Base-by-base conservation (phyloP, 1,140 invertebrate genomes). In the Drosophila virilis region DNA sequence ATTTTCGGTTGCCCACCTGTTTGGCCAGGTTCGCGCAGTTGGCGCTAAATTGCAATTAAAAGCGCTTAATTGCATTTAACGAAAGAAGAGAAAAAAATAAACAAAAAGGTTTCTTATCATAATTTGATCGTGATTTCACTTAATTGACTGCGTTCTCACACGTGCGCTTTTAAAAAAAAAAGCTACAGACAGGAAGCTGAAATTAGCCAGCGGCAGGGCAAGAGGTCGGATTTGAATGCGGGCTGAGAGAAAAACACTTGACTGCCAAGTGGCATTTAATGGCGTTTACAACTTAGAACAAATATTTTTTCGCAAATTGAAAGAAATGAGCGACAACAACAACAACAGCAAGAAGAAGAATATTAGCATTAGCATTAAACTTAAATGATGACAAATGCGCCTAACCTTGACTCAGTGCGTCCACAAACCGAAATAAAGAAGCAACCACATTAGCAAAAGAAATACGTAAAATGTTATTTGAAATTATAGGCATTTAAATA, bases 351-450 rank as follows among this genome's bases (percentile, higher is more conserved):
- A 43, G 17, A 32, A 42, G 3, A 28, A 28, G 22, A 5, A 28
- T 28, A 28, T 28, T 28, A 28, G 22, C 22, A 46, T 15, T 17
- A 48, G 8, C 22, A 33, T 64, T 46, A 50, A 77, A 73, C 52
- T 73, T 82, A 81, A 81, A 81, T 57, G 74, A 81, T 81, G 79
- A 81, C 79, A 81, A 81, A 81, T 81, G 79, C 60, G 45, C 1
- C 9, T 61, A 78, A 82, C 79, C 79, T 81, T 81, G 79, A 82
- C 55, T 73, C 55, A 60, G 54, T 54, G 54, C 12, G 15, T 57
- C 69, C 62, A 51, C 67, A 52, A 73, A 38, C n/a, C 37, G 32
- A 66, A 28, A 9, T 33, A 37, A 55, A 46, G 50, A 43, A 60
- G 33, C 32, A 61, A 54, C 12, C 50, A n/a, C 52, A 72, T 67